Evolutionary conservation across 2,797 vertebrate genomes (phyloP), one percentile per base, ranked within the genome.

Genomic region (Bradypodion pumilum): DNA sequence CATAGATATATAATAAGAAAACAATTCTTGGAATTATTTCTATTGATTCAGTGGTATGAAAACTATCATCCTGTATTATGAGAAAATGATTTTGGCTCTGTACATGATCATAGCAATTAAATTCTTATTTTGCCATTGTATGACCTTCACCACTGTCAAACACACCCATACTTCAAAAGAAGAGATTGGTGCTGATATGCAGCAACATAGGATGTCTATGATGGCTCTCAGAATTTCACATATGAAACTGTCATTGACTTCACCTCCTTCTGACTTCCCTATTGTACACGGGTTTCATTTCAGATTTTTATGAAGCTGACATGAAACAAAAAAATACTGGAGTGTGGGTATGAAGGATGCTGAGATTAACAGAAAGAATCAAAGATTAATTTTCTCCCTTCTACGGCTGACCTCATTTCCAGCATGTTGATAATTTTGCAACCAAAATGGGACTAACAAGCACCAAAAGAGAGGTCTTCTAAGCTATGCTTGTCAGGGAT

Each of bases 21-120:
- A 85, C 76, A 69, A 56, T 85, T 81, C 40, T 76, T 76, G 60
- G 84, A 81, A 85, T 85, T 49, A 80, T 81, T 76, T 81, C 32
- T 85, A 85, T 85, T 62, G 78, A 76, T 85, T 81, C 32, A 69
- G 10, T 40, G 32, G 56, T 62, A 46, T 60, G 76, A 85, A 70
- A 79, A 76, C 52, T 60, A 81, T 56, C 40, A 75, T 44, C 42
- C 69, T 76, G 69, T 70, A n/a, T 62, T 60, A 76, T 68, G 74
- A 85, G 66, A 19, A 79, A 79, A 49, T 32, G 25, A 63, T 35
- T 44, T 69, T 70, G 16, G 49, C 63, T 81, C 76, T 76, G 74
- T 81, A 73, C 68, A n/a, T 81, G 32, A 76, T 81, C 40, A 70
- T 81, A 81, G 73, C 66, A 77, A 83, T 77, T 81, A 85, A 59